Percentiles rank a stretch among this genome's conserved stretches.
Conservation (phyloP, 2,113 vertebrate genomes). For the Cryptoleucopteryx plumbea region DNA sequence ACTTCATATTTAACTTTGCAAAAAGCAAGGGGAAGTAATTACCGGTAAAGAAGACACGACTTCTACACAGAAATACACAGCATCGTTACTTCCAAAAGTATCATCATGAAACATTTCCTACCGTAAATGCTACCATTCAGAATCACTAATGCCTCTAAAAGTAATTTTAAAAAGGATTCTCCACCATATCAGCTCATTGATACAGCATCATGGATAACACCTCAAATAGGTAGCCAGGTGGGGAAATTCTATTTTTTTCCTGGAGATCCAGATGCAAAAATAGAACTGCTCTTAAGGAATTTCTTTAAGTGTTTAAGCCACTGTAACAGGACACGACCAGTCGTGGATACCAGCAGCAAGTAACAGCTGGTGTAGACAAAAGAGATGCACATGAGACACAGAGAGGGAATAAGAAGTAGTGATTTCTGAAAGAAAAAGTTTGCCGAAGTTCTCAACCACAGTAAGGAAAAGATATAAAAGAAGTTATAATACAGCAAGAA, state of each 20-base stretch:
- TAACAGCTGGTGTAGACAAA: not conserved
- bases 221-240: not conserved
- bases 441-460: not conserved
- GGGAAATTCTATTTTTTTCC: not conserved
- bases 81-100: not conserved
- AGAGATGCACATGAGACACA: not conserved
- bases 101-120: not conserved
- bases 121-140: not conserved
- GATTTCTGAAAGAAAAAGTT: slow-evolving; percentile 10
- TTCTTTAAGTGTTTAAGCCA: not conserved
- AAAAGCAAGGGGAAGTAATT: not conserved
- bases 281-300: not conserved
- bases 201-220: not conserved
- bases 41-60: not conserved
- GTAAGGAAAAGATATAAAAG: not conserved
- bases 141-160: not conserved
- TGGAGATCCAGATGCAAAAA: not conserved
- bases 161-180: not conserved
- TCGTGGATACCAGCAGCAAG: not conserved
- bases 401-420: not conserved
- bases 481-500: not conserved
- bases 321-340: not conserved
- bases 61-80: not conserved
- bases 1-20: not conserved
- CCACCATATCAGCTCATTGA: not conserved